A percentile compares a stretch with the other conserved stretches of the same genome.
Evolutionary conservation across 2,888 invertebrate species (phyloP).

Genomic region (Pterobdella sp.): DNA sequence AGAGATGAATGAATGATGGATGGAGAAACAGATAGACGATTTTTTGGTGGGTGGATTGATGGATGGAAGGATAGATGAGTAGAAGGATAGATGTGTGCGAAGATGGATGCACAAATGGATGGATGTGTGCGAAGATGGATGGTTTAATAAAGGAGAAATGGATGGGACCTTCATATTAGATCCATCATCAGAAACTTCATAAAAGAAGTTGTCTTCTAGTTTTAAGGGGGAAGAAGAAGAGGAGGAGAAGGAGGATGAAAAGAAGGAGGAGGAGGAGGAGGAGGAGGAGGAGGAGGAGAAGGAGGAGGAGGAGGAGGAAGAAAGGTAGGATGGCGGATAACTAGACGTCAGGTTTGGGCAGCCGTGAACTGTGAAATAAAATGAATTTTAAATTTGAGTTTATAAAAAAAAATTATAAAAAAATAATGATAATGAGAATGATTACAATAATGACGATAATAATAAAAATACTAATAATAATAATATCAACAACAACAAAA

Average conservation of each 20-base stretch:
- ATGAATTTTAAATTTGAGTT: not conserved
- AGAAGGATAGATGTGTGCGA: not conserved
- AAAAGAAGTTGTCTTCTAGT: not conserved
- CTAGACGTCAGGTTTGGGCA: not conserved
- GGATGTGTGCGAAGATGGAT: not conserved
- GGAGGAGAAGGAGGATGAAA: not conserved
- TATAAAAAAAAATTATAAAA: not conserved
- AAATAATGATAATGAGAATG: not conserved
- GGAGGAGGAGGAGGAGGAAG: constrained; percentile 6
- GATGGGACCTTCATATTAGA: not conserved
- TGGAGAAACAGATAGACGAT: constrained; percentile 22
- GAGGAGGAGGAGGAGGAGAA: constrained; percentile 10
- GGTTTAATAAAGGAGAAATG: not conserved
- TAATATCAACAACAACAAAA: no score
- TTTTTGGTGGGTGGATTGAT: constrained; percentile 13
- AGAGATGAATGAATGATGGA: constrained; percentile 5
- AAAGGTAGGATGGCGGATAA: not conserved
- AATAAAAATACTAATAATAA: no score
- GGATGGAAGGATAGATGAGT: constrained; percentile 20
- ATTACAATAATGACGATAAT: no score
- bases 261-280: not conserved
- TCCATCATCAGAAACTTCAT: not conserved
- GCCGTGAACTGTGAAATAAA: constrained; percentile 2
- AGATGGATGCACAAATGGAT: not conserved
- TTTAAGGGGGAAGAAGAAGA: not conserved